Conservation (phyloP, 2,113 vertebrate genomes). For the Rattus norvegicus region GRCr8 NC_086020.1:185772501-185773000, state of each 20-base stretch:
- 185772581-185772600: too few relatives aligned
- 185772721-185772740: background rate
- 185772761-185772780: background rate
- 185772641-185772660: background rate
- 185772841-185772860: background rate
- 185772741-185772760: background rate
- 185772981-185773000: background rate
- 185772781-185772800: background rate
- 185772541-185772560: too few relatives aligned
- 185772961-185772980: background rate
- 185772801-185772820: background rate
- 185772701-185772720: background rate
- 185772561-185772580: background rate
- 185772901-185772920: background rate
- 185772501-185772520: background rate
- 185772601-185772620: background rate
- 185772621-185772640: background rate
- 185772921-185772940: background rate
- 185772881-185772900: background rate
- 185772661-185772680: background rate
- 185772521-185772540: background rate
- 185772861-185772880: background rate
- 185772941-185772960: background rate
- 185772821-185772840: background rate
- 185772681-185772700: too few relatives aligned